These are phyloP conservation scores for Zoanthus sansibaricus DNA, from an alignment of 92 coral and sea anemone genomes.

Conservation along the genomic window DNA sequence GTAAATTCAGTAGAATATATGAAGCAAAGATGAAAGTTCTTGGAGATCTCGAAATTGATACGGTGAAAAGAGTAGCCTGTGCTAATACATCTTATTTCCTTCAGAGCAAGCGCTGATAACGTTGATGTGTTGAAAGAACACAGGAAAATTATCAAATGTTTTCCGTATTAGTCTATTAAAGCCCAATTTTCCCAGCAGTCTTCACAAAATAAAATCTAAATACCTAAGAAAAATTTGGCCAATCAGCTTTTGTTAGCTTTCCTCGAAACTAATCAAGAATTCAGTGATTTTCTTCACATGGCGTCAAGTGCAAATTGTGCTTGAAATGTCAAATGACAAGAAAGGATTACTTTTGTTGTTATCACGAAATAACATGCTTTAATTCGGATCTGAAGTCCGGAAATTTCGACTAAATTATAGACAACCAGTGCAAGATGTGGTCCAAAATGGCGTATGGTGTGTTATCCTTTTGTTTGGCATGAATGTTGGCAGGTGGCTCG, in stretches of 20 bases:
- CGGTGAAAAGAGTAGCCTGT: neutral
- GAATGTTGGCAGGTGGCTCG: conserved; percentile 41
- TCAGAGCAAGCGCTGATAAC: conserved; percentile 18
- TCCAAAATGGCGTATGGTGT: conserved; percentile 36
- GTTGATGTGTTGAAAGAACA: conserved; percentile 32
- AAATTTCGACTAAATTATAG: neutral
- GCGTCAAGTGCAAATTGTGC: conserved; percentile 39
- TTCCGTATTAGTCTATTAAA: conserved; percentile 45
- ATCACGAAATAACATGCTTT: neutral
- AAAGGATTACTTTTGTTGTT: conserved; percentile 12
- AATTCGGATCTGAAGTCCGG: neutral
- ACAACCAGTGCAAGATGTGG: neutral
- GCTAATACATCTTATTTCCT: neutral
- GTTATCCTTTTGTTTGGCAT: conserved; percentile 29
- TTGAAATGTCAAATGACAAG: conserved; percentile 21
- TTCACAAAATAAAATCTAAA: conserved; percentile 43
- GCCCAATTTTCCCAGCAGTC: conserved; percentile 50
- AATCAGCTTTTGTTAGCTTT: conserved; percentile 32
- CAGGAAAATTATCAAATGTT: conserved; percentile 19
- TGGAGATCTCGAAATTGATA: neutral
- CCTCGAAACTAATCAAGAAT: conserved; percentile 43
- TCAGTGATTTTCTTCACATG: conserved; percentile 38
- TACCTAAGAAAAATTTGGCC: conserved; percentile 37
- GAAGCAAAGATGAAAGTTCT: neutral
- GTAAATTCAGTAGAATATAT: neutral